Evolutionary conservation across 2,113 vertebrate species (phyloP).

Genomic region (Artemisiospiza belli): DNA sequence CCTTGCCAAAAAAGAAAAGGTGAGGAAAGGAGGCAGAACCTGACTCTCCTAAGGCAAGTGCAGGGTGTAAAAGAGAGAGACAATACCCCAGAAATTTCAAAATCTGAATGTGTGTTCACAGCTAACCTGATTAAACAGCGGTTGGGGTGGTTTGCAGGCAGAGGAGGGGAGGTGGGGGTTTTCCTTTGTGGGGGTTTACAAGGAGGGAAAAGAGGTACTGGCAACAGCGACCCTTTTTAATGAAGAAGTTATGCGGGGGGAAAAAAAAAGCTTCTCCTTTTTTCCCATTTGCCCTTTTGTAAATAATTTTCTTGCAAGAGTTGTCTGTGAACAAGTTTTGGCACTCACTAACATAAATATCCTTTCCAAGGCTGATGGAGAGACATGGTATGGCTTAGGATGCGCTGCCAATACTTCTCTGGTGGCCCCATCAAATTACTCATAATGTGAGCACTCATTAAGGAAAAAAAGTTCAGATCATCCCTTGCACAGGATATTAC

Average conservation of each 20-base stretch:
- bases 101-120: neutral
- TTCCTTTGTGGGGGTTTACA: neutral
- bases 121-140: neutral
- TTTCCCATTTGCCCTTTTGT: constrained; percentile 42
- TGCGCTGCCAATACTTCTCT: constrained; percentile 45
- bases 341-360: constrained; percentile 49
- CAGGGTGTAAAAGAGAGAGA: neutral
- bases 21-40: neutral
- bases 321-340: constrained; percentile 59
- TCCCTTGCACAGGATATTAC: constrained; percentile 58
- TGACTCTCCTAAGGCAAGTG: neutral
- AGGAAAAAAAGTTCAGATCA: constrained; percentile 57
- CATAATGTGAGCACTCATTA: constrained; percentile 41
- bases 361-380: constrained; percentile 45
- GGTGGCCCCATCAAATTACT: constrained; percentile 59
- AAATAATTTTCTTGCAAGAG: constrained; percentile 55
- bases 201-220: neutral
- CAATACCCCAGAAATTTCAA: neutral
- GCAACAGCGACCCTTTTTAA: neutral
- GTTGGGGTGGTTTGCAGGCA: neutral
- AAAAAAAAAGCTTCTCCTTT: neutral
- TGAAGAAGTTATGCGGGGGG: neutral
- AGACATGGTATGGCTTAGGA: constrained; percentile 54
- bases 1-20: neutral
- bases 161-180: neutral